phyloP scores from a whole-genome alignment of 2,113 vertebrate genomes.

The Noctilio leporinus region DNA sequence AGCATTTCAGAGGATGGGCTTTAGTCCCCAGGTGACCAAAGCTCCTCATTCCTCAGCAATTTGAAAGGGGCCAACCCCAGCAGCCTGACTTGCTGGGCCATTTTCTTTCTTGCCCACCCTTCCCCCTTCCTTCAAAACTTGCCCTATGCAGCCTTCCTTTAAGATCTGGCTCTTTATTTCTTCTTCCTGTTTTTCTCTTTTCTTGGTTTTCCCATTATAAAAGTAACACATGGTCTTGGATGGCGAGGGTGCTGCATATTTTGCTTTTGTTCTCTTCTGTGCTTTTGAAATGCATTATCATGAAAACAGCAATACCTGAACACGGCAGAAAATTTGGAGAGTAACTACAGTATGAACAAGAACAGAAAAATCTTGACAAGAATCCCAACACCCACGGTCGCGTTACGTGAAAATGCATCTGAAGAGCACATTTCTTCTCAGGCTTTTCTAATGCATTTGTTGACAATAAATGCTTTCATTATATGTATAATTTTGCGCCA shows the following conservation, averaged over 20 bases:
- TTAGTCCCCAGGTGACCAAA: not conserved
- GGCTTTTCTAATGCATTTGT: not conserved
- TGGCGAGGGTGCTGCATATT: not conserved
- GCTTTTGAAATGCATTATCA: not conserved
- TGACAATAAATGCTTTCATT: constrained; percentile 17
- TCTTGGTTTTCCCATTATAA: not conserved
- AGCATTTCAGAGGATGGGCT: not conserved
- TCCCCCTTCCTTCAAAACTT: not conserved
- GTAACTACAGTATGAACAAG: not conserved
- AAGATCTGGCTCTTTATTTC: not conserved
- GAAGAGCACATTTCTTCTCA: not conserved
- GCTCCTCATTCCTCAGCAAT: not conserved
- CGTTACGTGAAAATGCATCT: not conserved
- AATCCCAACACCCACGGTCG: not conserved
- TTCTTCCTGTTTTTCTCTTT: not conserved
- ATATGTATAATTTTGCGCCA: not conserved
- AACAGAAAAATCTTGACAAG: not conserved
- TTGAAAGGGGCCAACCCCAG: not conserved
- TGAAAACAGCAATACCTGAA: not conserved
- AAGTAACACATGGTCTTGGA: not conserved
- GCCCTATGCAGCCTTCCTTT: not conserved
- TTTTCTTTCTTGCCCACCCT: not conserved
- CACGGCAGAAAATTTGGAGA: not conserved
- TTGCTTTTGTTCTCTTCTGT: not conserved
- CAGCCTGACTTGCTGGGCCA: not conserved